A percentile compares a stretch with the other conserved stretches of the same genome.
phyloP scores from a whole-genome alignment of 2,888 invertebrate species.

The Cryptus armator region DNA sequence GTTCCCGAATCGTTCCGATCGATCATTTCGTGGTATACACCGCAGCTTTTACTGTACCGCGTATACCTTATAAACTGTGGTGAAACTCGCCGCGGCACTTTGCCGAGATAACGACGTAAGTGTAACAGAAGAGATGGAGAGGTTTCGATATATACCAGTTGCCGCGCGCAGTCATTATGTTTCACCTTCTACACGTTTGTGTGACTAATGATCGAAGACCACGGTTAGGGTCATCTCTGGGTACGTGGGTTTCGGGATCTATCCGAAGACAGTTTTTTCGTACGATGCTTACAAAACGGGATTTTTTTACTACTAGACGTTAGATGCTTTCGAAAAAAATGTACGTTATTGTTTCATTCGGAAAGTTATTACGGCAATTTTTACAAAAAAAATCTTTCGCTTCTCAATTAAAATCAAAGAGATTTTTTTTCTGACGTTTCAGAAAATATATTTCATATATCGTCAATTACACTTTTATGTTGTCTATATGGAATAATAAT shows the following conservation, averaged over 20 bases:
- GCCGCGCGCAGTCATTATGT: slow-evolving; percentile 42
- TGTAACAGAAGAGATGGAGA: slow-evolving; percentile 58
- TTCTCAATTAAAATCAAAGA: too few species aligned
- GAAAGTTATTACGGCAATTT: too few species aligned
- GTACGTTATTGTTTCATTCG: too few species aligned
- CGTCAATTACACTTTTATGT: too few species aligned
- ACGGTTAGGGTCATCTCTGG: slow-evolving; percentile 27
- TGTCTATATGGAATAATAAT: too few species aligned
- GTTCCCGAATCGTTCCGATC: slow-evolving; percentile 45
- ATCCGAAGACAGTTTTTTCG: slow-evolving; percentile 12
- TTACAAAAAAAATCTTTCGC: too few species aligned
- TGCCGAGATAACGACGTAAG: slow-evolving; percentile 62
- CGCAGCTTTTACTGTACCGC: background rate
- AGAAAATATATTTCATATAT: too few species aligned
- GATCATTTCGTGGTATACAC: slow-evolving; percentile 47
- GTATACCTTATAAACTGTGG: background rate
- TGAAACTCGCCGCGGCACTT: slow-evolving; percentile 43
- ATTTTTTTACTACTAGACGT: background rate
- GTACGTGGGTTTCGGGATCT: slow-evolving; percentile 40
- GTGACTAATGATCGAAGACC: slow-evolving; percentile 57
- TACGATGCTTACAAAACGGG: slow-evolving; percentile 15
- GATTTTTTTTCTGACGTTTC: too few species aligned
- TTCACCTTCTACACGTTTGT: slow-evolving; percentile 46
- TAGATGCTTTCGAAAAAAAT: background rate
- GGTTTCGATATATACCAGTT: slow-evolving; percentile 30